A percentile compares a stretch with the other conserved stretches of the same genome.
These are phyloP conservation scores for Stegodyphus mimosarum DNA, from an alignment of 1,140 invertebrate genomes.

Conservation along the genomic window DNA sequence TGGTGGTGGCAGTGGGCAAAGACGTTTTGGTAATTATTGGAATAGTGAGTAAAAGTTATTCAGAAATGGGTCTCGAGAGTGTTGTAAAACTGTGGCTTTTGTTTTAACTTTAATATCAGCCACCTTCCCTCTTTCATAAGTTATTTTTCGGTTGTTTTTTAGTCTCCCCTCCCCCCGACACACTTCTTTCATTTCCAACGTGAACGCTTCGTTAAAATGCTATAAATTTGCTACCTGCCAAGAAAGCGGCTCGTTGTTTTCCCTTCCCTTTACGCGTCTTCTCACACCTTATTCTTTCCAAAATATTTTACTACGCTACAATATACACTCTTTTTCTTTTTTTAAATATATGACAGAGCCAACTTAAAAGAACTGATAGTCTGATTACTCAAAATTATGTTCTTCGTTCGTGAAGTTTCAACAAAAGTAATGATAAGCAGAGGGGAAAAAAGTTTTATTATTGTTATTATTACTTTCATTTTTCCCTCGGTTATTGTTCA, in stretches of 20 bases:
- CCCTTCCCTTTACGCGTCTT: too few species aligned
- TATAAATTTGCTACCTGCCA: slow-evolving; percentile 31
- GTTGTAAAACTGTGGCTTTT: slow-evolving; percentile 34
- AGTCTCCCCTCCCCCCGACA: too few species aligned
- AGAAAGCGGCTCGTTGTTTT: background rate
- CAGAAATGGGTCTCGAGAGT: slow-evolving; percentile 41
- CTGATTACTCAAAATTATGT: background rate
- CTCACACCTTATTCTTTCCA: too few species aligned
- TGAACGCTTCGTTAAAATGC: slow-evolving; percentile 56
- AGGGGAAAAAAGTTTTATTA: too few species aligned
- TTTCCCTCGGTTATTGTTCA: too few species aligned
- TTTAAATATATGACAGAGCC: too few species aligned
- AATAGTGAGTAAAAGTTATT: slow-evolving; percentile 55
- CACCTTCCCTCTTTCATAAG: slow-evolving; percentile 2
- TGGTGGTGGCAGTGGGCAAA: background rate
- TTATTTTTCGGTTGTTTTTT: slow-evolving; percentile 9
- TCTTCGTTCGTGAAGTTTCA: too few species aligned
- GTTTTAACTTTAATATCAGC: background rate
- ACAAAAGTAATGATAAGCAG: too few species aligned
- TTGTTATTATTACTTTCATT: too few species aligned
- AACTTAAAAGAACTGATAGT: background rate
- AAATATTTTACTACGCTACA: too few species aligned
- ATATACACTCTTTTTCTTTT: too few species aligned
- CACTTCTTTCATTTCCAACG: slow-evolving; percentile 1
- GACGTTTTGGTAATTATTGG: slow-evolving; percentile 47